Conservation (phyloP, 92 coral and sea anemone species). For the Umimayanthus chanpuru region DNA sequence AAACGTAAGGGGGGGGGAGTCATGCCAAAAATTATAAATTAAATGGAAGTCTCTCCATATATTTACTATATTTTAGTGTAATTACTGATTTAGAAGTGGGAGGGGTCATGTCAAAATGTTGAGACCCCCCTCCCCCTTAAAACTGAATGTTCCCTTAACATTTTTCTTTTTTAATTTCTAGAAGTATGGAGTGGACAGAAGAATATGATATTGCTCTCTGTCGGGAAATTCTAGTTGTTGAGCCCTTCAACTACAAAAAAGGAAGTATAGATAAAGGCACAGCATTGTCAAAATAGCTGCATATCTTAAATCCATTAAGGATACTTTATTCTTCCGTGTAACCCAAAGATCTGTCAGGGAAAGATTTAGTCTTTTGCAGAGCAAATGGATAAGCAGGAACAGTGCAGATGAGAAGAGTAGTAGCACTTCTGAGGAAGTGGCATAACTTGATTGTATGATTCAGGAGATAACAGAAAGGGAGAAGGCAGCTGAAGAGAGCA, state of each 20-base stretch:
- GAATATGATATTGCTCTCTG: slow-evolving; percentile 46
- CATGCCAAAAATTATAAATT: no score
- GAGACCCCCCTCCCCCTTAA: no score
- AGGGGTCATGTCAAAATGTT: no score
- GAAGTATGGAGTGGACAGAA: slow-evolving; percentile 61
- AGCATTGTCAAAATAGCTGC: slow-evolving; percentile 55
- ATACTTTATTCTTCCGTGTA: slow-evolving; percentile 45
- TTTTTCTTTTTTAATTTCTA: slow-evolving; percentile 7
- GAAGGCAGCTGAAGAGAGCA: slow-evolving; percentile 51
- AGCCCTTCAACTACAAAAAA: slow-evolving; percentile 55
- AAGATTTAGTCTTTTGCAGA: slow-evolving; percentile 49
- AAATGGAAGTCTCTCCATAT: no score
- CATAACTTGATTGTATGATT: slow-evolving; percentile 53
- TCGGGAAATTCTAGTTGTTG: slow-evolving; percentile 56
- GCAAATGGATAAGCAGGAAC: slow-evolving; percentile 45
- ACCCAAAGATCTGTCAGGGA: slow-evolving; percentile 60
- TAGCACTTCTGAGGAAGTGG: slow-evolving; percentile 54
- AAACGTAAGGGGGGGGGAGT: no score
- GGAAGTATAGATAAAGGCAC: slow-evolving; percentile 51
- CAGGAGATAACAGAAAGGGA: slow-evolving; percentile 56
- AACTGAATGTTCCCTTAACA: no score
- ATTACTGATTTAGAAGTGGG: no score
- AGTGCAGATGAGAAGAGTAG: slow-evolving; percentile 51
- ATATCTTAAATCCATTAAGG: slow-evolving; percentile 42
- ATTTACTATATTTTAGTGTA: no score